phyloP scores from a whole-genome alignment of 2,797 vertebrate genomes.

The Ctenosaura bakeri region DNA sequence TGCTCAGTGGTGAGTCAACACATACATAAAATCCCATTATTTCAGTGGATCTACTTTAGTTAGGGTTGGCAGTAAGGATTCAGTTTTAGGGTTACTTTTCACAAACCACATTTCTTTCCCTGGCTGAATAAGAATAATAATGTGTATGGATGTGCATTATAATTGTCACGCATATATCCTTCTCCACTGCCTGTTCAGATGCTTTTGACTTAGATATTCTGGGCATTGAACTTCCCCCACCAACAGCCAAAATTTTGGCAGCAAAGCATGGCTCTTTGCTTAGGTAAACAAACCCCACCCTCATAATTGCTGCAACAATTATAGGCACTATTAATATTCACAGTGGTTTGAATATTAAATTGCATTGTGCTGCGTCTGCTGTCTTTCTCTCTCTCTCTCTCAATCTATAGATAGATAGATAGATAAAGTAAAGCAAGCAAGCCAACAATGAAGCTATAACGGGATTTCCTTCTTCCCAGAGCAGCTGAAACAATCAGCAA shows the following conservation, averaged over 20 bases:
- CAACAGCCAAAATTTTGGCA: neutral
- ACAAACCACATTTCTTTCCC: neutral
- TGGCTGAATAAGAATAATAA: neutral
- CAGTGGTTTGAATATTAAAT: conserved; percentile 22
- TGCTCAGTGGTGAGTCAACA: too few species aligned
- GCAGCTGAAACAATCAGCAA: conserved; percentile 19
- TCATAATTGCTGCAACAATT: neutral
- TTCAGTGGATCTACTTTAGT: too few species aligned
- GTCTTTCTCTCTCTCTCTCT: too few species aligned
- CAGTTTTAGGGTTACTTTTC: neutral
- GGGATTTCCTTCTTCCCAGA: conserved; percentile 36
- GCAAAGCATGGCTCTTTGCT: neutral
- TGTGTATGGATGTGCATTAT: neutral
- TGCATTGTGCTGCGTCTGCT: conserved; percentile 6
- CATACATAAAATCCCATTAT: too few species aligned
- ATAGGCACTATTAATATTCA: neutral
- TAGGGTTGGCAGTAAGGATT: too few species aligned
- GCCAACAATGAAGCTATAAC: conserved; percentile 37
- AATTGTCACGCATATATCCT: neutral
- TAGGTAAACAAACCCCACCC: neutral
- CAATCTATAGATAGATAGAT: too few species aligned
- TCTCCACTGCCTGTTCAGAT: neutral
- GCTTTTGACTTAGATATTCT: neutral
- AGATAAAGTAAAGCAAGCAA: neutral
- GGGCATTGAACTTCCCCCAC: neutral